These are phyloP conservation scores for Diadumene lineata DNA, from an alignment of 92 coral and sea anemone species.

Conservation along the genomic window DNA sequence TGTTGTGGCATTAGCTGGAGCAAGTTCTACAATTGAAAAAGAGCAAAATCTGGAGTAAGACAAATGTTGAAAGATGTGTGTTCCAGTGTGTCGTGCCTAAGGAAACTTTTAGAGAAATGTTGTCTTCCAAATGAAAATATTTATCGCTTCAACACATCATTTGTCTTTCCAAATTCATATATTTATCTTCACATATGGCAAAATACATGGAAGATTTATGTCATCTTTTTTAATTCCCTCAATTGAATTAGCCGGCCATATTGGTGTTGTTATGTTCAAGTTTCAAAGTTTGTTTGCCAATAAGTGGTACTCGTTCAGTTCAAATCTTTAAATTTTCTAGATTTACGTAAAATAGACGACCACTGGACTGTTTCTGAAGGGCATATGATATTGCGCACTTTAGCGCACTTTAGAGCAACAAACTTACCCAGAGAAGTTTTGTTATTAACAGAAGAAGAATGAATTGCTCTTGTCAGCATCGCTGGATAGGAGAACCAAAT, in stretches of 20 bases:
- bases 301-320: not conserved
- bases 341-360: not conserved
- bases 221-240: no score
- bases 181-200: no score
- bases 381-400: no score
- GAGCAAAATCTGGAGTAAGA: no score
- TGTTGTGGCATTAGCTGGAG: conserved; percentile 78
- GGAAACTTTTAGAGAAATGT: no score
- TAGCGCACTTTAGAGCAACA: not conserved
- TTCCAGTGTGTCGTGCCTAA: no score
- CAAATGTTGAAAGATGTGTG: no score
- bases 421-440: conserved; percentile 58
- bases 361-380: not conserved
- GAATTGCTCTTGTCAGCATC: conserved; percentile 46
- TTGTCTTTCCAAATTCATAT: no score
- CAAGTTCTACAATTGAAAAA: conserved; percentile 65
- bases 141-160: no score
- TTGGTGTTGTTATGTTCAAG: not conserved
- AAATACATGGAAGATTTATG: no score
- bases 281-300: not conserved
- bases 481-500: conserved; percentile 16
- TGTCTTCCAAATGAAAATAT: no score
- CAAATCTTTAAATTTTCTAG: not conserved
- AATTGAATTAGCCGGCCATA: no score
- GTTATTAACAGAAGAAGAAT: conserved; percentile 53